These are phyloP conservation scores for Gopherus flavomarginatus DNA, from an alignment of 2,113 vertebrate species.

Conservation along the genomic window DNA sequence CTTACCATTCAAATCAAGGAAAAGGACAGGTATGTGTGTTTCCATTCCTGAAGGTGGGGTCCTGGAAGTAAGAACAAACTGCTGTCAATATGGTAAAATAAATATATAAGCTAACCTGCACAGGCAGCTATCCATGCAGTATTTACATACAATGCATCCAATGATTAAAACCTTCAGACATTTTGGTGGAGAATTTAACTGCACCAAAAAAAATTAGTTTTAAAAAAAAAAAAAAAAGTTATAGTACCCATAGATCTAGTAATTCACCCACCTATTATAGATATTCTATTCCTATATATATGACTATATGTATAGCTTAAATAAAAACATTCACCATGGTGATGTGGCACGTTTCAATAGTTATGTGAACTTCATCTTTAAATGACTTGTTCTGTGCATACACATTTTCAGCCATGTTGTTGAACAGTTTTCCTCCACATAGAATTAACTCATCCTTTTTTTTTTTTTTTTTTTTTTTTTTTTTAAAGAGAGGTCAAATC, in stretches of 20 bases:
- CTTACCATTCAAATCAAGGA: conserved; percentile 96
- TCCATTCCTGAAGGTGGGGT: conserved; percentile 94
- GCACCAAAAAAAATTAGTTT: not conserved
- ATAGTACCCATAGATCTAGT: not conserved
- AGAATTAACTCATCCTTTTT: not conserved
- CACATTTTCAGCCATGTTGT: not conserved
- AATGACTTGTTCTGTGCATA: not conserved
- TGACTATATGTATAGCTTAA: not conserved
- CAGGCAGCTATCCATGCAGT: not conserved
- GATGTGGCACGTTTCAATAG: not conserved
- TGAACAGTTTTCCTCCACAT: not conserved
- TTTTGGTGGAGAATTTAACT: not conserved
- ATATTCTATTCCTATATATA: not conserved
- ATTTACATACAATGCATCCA: not conserved
- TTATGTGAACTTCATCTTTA: not conserved
- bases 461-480: not conserved
- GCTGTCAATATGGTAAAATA: conserved; percentile 35
- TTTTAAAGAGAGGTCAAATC: not conserved
- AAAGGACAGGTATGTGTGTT: conserved; percentile 95
- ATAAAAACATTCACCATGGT: not conserved
- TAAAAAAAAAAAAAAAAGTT: not conserved
- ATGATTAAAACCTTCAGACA: not conserved
- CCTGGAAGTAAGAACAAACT: conserved; percentile 81
- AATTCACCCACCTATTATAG: not conserved
- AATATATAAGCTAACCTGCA: not conserved